Evolutionary conservation across 2,797 vertebrate genomes (phyloP), one percentile per base, ranked within the genome.

Genomic region (Onychomys arenicola): DNA sequence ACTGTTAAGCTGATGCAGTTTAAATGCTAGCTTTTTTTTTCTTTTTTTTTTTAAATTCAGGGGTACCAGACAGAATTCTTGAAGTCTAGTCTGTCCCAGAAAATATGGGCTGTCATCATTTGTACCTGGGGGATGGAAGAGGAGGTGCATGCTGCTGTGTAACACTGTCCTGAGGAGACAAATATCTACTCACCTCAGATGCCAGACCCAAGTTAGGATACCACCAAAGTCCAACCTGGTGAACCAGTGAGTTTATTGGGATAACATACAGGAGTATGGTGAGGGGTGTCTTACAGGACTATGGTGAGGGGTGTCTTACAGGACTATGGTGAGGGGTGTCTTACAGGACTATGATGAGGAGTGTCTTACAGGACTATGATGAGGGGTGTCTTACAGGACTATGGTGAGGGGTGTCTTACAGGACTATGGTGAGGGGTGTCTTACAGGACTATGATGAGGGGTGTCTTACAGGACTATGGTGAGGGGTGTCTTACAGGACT

Each of bases 11-110:
- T 23, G 52, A 16, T 81, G 2, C 34, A 55, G 25, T 65, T 96
- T 78, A 83, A 82, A 87, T 12, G 49, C 6, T 57, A 83, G 84
- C 7, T 21, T 43, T 67, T 97, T 93, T n/a, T n/a, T n/a, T n/a
- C n/a, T n/a, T n/a, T 46, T 55, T 93, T 46, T 55, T 87, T 88
- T 59, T 2, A 77, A 85, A 37, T 78, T 78, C 63, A 96, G n/a
- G 43, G 52, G 29, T 73, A 89, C 14, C 34, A 65, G 61, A 86
- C 19, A 57, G 37, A 87, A 69, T 27, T 49, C 16, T 90, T 81
- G 37, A 94, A 57, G 92, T 94, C 27, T 40, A 19, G 46, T 37
- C 52, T 94, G 32, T 14, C n/a, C 21, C 61, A 76, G 84, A 90
- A 27, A 49, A 29, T 55, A n/a, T 77, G 59, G 57, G 34, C 57